A percentile compares a stretch with the other conserved stretches of the same genome.
These are phyloP conservation scores for Sebastes taczanowskii DNA, from an alignment of 2,797 vertebrate species.

Conservation along the genomic window DNA sequence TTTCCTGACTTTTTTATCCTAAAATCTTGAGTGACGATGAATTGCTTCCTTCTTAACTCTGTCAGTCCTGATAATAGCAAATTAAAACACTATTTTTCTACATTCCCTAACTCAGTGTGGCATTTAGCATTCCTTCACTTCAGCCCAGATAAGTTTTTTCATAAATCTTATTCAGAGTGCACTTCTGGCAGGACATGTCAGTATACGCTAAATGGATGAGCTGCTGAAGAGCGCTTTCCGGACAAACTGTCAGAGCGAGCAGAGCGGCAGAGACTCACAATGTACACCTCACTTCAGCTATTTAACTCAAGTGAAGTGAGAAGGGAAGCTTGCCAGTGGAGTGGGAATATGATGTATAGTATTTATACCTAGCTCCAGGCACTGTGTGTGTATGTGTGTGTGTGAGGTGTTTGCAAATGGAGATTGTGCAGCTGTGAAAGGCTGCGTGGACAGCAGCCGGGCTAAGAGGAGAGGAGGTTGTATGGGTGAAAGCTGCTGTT, in stretches of 20 bases:
- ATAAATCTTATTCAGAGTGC: conserved; percentile 70
- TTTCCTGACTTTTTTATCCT: background rate
- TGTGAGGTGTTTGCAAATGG: conserved; percentile 65
- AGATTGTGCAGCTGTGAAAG: conserved; percentile 78
- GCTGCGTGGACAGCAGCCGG: conserved; percentile 62
- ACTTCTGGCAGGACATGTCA: conserved; percentile 67
- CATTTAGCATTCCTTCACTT: conserved; percentile 49
- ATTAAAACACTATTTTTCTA: background rate
- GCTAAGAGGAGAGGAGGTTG: conserved; percentile 47
- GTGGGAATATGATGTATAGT: conserved; percentile 79
- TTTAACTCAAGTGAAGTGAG: conserved; percentile 75
- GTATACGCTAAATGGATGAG: conserved; percentile 71
- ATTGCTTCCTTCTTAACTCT: background rate
- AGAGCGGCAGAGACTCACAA: conserved; percentile 53
- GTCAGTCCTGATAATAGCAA: conserved; percentile 6
- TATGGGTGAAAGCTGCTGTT: conserved; percentile 77
- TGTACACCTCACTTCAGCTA: conserved; percentile 69
- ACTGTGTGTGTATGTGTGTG: background rate
- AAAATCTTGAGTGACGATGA: background rate
- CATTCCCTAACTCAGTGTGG: conserved; percentile 15
- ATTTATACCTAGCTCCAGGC: conserved; percentile 71
- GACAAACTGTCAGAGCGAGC: conserved; percentile 72
- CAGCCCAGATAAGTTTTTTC: conserved; percentile 48
- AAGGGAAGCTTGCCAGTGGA: conserved; percentile 67
- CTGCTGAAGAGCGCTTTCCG: conserved; percentile 71